Evolutionary conservation across 92 coral and sea anemone species (phyloP).

Genomic region (Parazoanthus darwini): DNA sequence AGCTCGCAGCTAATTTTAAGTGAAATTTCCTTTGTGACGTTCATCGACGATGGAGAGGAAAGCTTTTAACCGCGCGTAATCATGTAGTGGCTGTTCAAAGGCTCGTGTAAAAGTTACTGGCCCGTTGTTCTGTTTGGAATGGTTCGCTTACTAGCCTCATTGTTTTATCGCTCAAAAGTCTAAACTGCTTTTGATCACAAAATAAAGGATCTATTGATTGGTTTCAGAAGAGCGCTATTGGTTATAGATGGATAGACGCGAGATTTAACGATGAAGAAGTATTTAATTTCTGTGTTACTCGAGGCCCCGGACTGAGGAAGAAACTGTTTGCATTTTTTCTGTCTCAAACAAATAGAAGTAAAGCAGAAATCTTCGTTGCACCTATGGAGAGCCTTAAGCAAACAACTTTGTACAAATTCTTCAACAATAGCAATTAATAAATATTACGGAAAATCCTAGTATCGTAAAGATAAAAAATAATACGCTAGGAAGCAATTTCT

Average conservation of each 20-base stretch:
- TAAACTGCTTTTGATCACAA: slow-evolving; percentile 40
- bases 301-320: neutral
- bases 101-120: slow-evolving; percentile 1
- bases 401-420: slow-evolving; percentile 46
- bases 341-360: slow-evolving; percentile 12
- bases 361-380: slow-evolving; percentile 1
- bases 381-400: slow-evolving; percentile 37
- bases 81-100: slow-evolving; percentile 22
- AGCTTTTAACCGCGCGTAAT: slow-evolving; percentile 33
- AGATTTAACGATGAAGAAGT: neutral
- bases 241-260: neutral
- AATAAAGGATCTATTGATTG: slow-evolving; percentile 37
- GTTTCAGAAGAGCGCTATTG: slow-evolving; percentile 6
- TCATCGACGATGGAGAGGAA: slow-evolving; percentile 23
- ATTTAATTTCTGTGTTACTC: neutral
- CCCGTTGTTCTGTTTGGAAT: slow-evolving; percentile 22
- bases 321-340: neutral
- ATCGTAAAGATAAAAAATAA: slow-evolving; percentile 26
- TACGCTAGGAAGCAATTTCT: slow-evolving; percentile 15
- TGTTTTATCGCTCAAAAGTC: slow-evolving; percentile 19
- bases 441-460: slow-evolving; percentile 32
- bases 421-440: slow-evolving; percentile 43
- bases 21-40: slow-evolving; percentile 34
- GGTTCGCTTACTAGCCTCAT: neutral
- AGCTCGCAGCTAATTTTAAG: slow-evolving; percentile 34